These are phyloP conservation scores for Lophotriccus pileatus DNA, from an alignment of 2,797 vertebrate species.

Conservation along the genomic window DNA sequence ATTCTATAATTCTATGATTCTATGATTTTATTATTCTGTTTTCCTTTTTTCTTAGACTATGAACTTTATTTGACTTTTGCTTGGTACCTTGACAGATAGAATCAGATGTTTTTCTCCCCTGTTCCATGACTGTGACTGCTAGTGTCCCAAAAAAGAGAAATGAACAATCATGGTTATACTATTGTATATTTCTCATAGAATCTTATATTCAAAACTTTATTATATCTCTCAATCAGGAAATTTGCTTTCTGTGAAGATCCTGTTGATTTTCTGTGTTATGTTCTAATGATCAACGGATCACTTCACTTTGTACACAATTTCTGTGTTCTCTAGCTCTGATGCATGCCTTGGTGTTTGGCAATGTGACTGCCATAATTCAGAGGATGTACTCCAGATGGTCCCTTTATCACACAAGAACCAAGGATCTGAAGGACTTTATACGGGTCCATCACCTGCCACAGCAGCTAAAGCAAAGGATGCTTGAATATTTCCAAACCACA, in stretches of 20 bases:
- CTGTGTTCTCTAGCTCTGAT: conserved; percentile 85
- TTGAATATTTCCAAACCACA: conserved; percentile 90
- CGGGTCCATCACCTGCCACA: conserved; percentile 94
- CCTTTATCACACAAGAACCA: conserved; percentile 96
- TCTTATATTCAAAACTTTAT: not conserved
- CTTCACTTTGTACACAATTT: not conserved
- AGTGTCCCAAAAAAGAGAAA: not conserved
- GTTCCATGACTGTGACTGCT: not conserved
- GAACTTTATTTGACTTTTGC: not conserved
- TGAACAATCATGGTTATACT: not conserved
- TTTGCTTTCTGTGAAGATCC: not conserved
- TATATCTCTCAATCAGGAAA: not conserved
- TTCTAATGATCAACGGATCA: not conserved
- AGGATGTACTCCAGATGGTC: conserved; percentile 98
- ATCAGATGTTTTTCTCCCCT: not conserved
- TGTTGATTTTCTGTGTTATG: not conserved
- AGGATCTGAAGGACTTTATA: conserved; percentile 97
- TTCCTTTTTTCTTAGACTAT: not conserved
- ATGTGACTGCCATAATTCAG: conserved; percentile 98
- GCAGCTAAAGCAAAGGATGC: conserved; percentile 95
- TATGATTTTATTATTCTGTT: not conserved
- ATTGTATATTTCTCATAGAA: not conserved
- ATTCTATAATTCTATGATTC: not conserved
- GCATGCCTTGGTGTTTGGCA: conserved; percentile 97
- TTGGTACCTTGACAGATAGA: not conserved